Evolutionary conservation across 1,140 invertebrate genomes (phyloP).

Genomic region (Leptestheria dahalacensis): DNA sequence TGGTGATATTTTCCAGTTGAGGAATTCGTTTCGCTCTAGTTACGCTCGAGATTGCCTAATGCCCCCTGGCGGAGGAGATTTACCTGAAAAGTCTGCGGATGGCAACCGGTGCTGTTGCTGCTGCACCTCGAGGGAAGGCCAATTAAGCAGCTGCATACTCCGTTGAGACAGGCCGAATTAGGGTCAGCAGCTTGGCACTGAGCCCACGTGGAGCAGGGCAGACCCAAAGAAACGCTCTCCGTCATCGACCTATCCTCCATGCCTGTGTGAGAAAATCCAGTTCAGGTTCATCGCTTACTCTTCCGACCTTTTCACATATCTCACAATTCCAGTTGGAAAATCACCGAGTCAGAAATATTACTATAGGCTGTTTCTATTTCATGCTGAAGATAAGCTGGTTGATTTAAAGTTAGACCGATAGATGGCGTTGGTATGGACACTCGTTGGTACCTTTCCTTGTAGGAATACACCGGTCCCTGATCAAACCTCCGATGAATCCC

Average conservation of each 20-base stretch:
- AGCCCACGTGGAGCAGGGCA: slow-evolving; percentile 50
- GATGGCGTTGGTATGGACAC: too few relatives aligned
- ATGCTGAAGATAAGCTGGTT: too few relatives aligned
- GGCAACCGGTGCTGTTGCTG: slow-evolving; percentile 54
- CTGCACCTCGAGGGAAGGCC: slow-evolving; percentile 41
- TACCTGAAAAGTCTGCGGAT: slow-evolving; percentile 69
- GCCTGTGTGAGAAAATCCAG: too few relatives aligned
- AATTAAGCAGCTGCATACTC: slow-evolving; percentile 59
- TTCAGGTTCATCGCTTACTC: too few relatives aligned
- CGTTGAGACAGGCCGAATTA: slow-evolving; percentile 53
- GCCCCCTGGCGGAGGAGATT: too few relatives aligned
- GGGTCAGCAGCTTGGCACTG: slow-evolving; percentile 66
- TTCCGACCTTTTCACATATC: background rate
- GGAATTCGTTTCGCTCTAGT: too few relatives aligned
- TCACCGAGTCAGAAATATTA: background rate
- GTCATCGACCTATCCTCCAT: slow-evolving; percentile 44
- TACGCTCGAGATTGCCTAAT: too few relatives aligned
- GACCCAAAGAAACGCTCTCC: slow-evolving; percentile 51
- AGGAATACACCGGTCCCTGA: slow-evolving; percentile 1
- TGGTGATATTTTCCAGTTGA: too few relatives aligned
- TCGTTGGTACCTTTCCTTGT: slow-evolving; percentile 13
- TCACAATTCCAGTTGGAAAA: background rate
- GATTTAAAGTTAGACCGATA: too few relatives aligned
- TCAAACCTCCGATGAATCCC: background rate
- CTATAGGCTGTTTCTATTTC: background rate